Evolutionary conservation across 2,113 vertebrate genomes (phyloP), one percentile per base, ranked within the genome.

Genomic region (Oriolus oriolus): DNA sequence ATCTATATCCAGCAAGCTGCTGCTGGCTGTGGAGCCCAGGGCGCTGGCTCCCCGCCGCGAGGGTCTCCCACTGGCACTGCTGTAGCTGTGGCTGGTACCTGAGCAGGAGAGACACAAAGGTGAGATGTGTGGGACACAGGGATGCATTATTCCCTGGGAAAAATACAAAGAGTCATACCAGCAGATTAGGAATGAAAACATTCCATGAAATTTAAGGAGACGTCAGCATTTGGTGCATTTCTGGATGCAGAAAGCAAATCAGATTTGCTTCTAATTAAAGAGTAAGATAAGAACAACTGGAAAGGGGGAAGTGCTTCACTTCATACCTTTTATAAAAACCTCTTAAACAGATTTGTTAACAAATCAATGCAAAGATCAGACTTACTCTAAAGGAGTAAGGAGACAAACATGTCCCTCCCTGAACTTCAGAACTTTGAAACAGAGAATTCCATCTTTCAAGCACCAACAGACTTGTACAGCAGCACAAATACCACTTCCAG

Each of bases 1-100:
- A 97, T 99, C 99, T 26, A 99, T 98, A 47, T 99, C 99, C 88
- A 99, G 97, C 39, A 99, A 97, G 78, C 98, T 98, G 97, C 94
- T 98, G 81, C 98, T 97, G 90, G 97, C 92, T 18, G 98, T 81
- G 37, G 98, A 98, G 60, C 98, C 97, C 10, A 98, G 94, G 33
- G 89, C 93, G 16, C 93, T 96, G 30, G 97, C 97, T n/a, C 98
- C 93, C 3, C 97, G 90, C 71, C 97, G 94, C 13, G 97, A 97
- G 41, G 98, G 75, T 59, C 98, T 98, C 63, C 96, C 78, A 18
- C 98, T 93, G 21, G 97, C 97, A 89, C 97, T 95, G 83, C 76
- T 71, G 91, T 97, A 98, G 52, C 98, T 98, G 82, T 97, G 97
- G 81, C 92, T 95, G 35, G 95, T 84, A 84, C 97, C 98, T 98